These are phyloP conservation scores for Diorhabda carinulata DNA, from an alignment of 1,140 invertebrate species.

Conservation along the genomic window DNA sequence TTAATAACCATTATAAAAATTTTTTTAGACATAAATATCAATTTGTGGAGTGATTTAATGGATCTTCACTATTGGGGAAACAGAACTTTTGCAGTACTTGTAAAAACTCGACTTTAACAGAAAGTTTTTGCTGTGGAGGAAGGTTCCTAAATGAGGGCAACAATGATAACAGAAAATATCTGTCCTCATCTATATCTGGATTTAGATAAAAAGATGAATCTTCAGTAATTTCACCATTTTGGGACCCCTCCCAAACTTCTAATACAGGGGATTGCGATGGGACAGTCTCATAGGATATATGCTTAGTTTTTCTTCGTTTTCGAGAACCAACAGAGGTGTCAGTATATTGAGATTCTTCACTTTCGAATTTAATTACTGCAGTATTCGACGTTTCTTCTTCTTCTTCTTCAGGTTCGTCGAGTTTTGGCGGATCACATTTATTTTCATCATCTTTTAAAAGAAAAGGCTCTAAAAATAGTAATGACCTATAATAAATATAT, in stretches of 20 bases:
- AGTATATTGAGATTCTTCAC: neutral
- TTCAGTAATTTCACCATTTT: neutral
- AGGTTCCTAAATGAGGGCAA: slow-evolving; percentile 9
- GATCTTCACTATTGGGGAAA: neutral
- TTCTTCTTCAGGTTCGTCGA: neutral
- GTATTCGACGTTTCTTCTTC: neutral
- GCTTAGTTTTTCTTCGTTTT: neutral
- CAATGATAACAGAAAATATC: slow-evolving; percentile 18
- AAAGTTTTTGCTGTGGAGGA: slow-evolving; percentile 6
- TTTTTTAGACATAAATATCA: neutral
- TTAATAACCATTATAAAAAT: neutral
- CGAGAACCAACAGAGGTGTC: neutral
- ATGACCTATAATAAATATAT: neutral
- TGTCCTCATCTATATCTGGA: slow-evolving; percentile 8
- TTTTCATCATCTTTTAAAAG: neutral
- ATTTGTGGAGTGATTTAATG: neutral
- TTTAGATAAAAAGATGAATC: neutral
- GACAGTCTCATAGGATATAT: neutral
- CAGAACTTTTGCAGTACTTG: slow-evolving; percentile 6
- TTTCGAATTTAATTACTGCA: neutral
- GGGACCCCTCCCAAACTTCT: neutral
- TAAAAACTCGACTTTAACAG: slow-evolving; percentile 16
- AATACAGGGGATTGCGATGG: neutral
- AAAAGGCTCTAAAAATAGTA: neutral
- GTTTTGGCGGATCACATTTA: slow-evolving; percentile 7